Evolutionary conservation across 1,140 invertebrate species (phyloP).

Genomic region (Ceratina japonica): DNA sequence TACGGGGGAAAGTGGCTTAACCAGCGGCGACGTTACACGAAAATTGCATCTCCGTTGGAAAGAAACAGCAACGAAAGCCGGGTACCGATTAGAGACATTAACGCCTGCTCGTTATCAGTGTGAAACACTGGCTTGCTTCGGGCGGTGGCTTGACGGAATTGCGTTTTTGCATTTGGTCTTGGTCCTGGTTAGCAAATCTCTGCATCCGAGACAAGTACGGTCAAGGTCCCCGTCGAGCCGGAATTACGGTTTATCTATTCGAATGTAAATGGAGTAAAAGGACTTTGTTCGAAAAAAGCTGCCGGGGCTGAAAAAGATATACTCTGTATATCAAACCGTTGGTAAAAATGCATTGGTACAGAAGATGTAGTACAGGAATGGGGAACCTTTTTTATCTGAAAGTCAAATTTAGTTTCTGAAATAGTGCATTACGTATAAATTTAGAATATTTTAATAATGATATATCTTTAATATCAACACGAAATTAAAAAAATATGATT

Average conservation of each 20-base stretch:
- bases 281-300: conserved; percentile 45
- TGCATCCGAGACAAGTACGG: conserved; percentile 49
- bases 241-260: conserved; percentile 56
- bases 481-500: no score
- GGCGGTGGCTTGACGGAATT: conserved; percentile 9
- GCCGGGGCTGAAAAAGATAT: no score
- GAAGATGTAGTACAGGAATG: no score
- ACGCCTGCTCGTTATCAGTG: conserved; percentile 54
- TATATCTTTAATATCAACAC: no score
- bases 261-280: conserved; percentile 53
- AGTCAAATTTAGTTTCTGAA: no score
- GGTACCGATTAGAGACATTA: conserved; percentile 57
- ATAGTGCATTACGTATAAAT: no score
- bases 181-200: conserved; percentile 34
- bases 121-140: conserved; percentile 14
- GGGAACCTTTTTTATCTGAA: no score
- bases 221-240: conserved; percentile 53
- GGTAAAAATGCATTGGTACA: no score
- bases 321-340: no score
- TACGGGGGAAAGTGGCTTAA: conserved; percentile 26
- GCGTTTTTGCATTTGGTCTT: conserved; percentile 50
- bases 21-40: conserved; percentile 43
- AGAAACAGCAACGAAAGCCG: conserved; percentile 15
- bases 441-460: no score
- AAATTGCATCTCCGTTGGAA: conserved; percentile 31